These are phyloP conservation scores for Xyrichtys novacula DNA, from an alignment of 2,797 vertebrate genomes.

Conservation along the genomic window DNA sequence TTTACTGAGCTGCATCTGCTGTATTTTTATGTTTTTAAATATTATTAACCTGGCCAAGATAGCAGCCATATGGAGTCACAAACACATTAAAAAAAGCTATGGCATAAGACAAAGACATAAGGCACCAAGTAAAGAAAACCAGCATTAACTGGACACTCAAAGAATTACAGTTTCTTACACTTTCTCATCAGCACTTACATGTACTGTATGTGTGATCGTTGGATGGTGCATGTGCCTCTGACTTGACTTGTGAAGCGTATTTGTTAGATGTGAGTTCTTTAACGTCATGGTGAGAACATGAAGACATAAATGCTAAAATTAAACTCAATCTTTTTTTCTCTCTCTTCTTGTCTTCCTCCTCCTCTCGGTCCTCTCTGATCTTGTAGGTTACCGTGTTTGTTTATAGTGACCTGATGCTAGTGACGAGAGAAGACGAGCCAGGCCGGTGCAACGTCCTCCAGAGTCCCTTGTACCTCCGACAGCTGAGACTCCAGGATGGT, in stretches of 20 bases:
- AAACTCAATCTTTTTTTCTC: background rate
- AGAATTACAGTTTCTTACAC: too few species aligned
- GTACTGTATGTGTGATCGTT: too few species aligned
- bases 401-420: slow-evolving; percentile 94
- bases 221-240: background rate
- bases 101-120: too few species aligned
- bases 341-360: background rate
- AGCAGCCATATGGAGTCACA: too few species aligned
- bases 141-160: too few species aligned
- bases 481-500: slow-evolving; percentile 93
- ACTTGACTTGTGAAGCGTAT: slow-evolving; percentile 17
- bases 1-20: too few species aligned
- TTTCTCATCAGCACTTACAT: too few species aligned
- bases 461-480: slow-evolving; percentile 92
- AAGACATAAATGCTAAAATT: background rate
- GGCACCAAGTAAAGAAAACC: too few species aligned
- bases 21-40: too few species aligned
- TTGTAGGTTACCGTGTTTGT: slow-evolving; percentile 92
- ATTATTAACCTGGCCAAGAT: too few species aligned
- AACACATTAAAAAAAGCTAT: too few species aligned
- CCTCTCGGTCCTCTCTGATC: background rate
- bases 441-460: slow-evolving; percentile 94
- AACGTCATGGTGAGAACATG: too few species aligned
- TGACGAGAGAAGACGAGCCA: slow-evolving; percentile 93
- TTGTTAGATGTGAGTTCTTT: slow-evolving; percentile 7